A percentile compares a stretch with the other conserved stretches of the same genome.
Conservation (phyloP, 2,797 vertebrate species). For the Podarcis siculus region DNA sequence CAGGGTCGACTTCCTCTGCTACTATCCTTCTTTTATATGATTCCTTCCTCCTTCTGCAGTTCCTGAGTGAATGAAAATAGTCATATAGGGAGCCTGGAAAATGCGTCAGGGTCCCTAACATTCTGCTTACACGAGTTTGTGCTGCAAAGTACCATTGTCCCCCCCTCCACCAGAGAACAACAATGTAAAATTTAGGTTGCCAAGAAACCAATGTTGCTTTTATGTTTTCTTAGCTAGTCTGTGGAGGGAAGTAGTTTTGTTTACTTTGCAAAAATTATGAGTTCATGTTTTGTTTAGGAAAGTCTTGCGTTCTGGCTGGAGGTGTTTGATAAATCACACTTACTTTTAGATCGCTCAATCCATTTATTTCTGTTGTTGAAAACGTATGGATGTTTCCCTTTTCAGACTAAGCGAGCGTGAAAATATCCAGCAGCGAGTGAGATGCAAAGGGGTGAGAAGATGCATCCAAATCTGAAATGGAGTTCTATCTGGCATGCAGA, state of each 20-base stretch:
- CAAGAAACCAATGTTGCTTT: constrained; percentile 21
- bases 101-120: background rate
- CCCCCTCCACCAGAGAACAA: constrained; percentile 10
- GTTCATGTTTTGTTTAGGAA: constrained; percentile 41
- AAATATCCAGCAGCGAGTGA: constrained; percentile 60
- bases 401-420: constrained; percentile 53
- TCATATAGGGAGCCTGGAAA: background rate
- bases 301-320: constrained; percentile 25
- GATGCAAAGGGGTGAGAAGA: constrained; percentile 63
- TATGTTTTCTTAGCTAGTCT: constrained; percentile 44
- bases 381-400: constrained; percentile 50
- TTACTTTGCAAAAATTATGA: constrained; percentile 34
- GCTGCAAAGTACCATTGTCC: background rate
- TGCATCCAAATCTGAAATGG: constrained; percentile 55
- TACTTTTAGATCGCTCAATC: constrained; percentile 33
- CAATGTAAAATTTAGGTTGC: constrained; percentile 15
- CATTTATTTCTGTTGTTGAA: constrained; percentile 56
- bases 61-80: constrained; percentile 47
- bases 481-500: constrained; percentile 57
- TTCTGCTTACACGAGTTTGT: constrained; percentile 15
- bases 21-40: constrained; percentile 53
- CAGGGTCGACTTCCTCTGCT: constrained; percentile 66
- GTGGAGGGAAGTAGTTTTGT: constrained; percentile 35
- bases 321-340: constrained; percentile 24
- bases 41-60: background rate